Evolutionary conservation across 2,888 invertebrate species (phyloP), one percentile per base, ranked within the genome.

Genomic region (Buathra laborator): DNA sequence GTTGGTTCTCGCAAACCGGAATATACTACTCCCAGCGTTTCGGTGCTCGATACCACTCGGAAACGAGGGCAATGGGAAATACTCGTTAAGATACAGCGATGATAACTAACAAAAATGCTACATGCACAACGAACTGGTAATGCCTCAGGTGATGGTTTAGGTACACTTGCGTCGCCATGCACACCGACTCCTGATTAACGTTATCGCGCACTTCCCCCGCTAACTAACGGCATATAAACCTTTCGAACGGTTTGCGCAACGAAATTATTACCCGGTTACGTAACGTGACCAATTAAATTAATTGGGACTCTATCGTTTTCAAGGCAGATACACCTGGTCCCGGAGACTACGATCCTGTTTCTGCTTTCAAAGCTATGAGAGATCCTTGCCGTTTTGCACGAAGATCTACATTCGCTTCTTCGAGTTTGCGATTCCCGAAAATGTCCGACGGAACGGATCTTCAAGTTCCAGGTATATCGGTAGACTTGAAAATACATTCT

Each of bases 361-460:
- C 68, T 53, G 87, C 90, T 44, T 90, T 90, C 87, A 88, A 90
- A 81, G 86, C 86, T 37, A 85, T 78, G 77, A 86, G 87, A 82
- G 85, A 89, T 79, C 86, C 85, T 87, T 89, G 90, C 75, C 83
- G 87, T 44, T 84, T 84, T 59, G 81, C 44, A 19, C 85, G 86
- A 59, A 80, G 80, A 44, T 77, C 71, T 76, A 77, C 86, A 53
- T 90, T 90, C 74, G 87, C 83, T 0, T 84, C 90, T 9, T 79
- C 83, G 48, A 68, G 46, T 37, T 67, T 29, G 66, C 87, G 90
- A 66, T 84, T 86, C 51, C 80, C 86, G 19, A 79, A 56, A 68
- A 72, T 74, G 46, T 43, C 75, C n/a, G 37, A 79, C 10, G 66
- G 71, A 44, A 46, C 85, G 56, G 83, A 88, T 64, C 74, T 81